A percentile compares a stretch with the other conserved stretches of the same genome.
Conservation (phyloP, 2,888 invertebrate species). For the Temnothorax rugatulus region DNA sequence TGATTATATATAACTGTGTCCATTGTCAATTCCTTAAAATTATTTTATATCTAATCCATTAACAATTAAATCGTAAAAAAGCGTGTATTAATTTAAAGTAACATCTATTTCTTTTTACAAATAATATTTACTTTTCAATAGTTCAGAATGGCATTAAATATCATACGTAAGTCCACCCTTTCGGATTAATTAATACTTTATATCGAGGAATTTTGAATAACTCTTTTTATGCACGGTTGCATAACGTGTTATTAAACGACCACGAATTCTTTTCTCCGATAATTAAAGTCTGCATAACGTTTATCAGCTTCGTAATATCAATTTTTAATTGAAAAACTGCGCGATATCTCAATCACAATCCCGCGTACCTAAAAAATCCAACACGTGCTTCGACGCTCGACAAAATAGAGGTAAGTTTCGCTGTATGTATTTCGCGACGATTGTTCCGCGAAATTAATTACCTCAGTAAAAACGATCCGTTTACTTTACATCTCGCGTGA, state of each 20-base stretch:
- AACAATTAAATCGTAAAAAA: not conserved
- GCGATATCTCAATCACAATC: constrained; percentile 20
- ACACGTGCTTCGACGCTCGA: not conserved
- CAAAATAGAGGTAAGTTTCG: not conserved
- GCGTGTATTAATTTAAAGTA: not conserved
- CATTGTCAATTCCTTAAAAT: not conserved
- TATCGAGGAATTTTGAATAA: not conserved
- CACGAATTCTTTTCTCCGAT: not conserved
- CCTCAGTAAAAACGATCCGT: constrained; percentile 29
- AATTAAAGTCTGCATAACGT: constrained; percentile 21
- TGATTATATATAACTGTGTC: not conserved
- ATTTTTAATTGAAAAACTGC: not conserved
- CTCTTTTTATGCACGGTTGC: not conserved
- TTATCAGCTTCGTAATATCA: not conserved
- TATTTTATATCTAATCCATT: not conserved
- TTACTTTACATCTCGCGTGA: constrained; percentile 26
- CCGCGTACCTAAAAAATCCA: not conserved
- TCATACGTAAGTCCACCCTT: not conserved
- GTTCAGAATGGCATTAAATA: not conserved
- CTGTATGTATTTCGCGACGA: not conserved
- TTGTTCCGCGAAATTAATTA: constrained; percentile 38
- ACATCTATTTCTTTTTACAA: not conserved
- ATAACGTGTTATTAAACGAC: constrained; percentile 6
- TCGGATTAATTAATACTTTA: not conserved
- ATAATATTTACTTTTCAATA: not conserved